A percentile compares a stretch with the other conserved stretches of the same genome.
Conservation (phyloP, 2,113 vertebrate genomes). For the Ophthalmolycus amberensis region DNA sequence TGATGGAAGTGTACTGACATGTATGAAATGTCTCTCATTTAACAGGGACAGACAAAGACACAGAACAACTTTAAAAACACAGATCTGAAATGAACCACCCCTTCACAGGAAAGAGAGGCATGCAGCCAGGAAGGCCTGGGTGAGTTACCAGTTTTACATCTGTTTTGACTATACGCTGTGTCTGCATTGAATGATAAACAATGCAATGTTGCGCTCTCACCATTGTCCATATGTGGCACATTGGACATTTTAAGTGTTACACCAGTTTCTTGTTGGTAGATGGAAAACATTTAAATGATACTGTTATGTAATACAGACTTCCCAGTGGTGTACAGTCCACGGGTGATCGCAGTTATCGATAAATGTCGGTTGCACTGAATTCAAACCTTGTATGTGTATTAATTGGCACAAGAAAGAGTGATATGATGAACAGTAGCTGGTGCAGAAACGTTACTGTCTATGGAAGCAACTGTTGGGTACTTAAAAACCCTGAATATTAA, state of each 20-base stretch:
- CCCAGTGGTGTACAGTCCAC: neutral
- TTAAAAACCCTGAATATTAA: neutral
- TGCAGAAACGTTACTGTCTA: neutral
- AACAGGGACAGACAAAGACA: too few relatives aligned
- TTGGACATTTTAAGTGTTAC: neutral
- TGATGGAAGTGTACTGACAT: too few relatives aligned
- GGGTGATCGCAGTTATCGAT: neutral
- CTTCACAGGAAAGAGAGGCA: too few relatives aligned
- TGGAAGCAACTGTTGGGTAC: neutral
- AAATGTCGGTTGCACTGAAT: neutral
- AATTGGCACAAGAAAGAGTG: neutral
- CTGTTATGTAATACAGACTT: neutral
- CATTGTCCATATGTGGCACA: too few relatives aligned
- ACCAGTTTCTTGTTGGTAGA: neutral
- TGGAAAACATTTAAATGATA: neutral
- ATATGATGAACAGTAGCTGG: neutral
- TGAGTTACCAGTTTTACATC: too few relatives aligned
- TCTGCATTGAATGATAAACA: too few relatives aligned
- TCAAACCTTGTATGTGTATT: neutral
- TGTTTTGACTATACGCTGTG: too few relatives aligned
- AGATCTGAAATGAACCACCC: too few relatives aligned
- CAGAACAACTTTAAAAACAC: too few relatives aligned
- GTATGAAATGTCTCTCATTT: too few relatives aligned
- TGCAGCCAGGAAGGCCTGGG: too few relatives aligned
- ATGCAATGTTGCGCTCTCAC: too few relatives aligned